Conservation (phyloP, 53 echinoderm and acorn worm species). For the Glandiceps talaboti region DNA sequence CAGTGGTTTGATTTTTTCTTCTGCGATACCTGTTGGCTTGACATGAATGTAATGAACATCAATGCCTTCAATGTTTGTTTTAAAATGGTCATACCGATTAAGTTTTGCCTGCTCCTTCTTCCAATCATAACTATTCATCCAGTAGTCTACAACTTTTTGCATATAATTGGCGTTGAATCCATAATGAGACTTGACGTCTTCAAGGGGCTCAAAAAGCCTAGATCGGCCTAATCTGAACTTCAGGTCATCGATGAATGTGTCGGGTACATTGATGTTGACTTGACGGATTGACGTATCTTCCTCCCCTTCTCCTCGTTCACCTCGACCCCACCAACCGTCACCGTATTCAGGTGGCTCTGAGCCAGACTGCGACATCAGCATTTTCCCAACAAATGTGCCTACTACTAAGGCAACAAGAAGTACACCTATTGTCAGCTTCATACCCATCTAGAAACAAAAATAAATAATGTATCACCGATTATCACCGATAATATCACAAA, state of each 20-base stretch:
- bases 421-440: too few relatives aligned
- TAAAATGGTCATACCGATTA: conserved; percentile 53
- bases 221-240: conserved; percentile 22
- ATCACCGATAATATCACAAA: too few relatives aligned
- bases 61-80: conserved; percentile 79
- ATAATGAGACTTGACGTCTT: conserved; percentile 47
- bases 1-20: conserved; percentile 59
- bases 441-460: too few relatives aligned
- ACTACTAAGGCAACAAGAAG: too few relatives aligned
- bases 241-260: conserved; percentile 34
- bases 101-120: conserved; percentile 41
- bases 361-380: too few relatives aligned
- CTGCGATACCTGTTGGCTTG: conserved; percentile 34
- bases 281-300: conserved; percentile 40
- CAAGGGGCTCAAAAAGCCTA: conserved; percentile 50
- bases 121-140: conserved; percentile 68
- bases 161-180: conserved; percentile 63
- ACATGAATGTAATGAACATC: conserved; percentile 70
- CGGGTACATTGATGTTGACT: conserved; percentile 32
- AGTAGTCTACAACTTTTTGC: conserved; percentile 56
- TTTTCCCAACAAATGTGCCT: too few relatives aligned
- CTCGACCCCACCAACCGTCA: conserved; percentile 83
- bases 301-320: conserved; percentile 20
- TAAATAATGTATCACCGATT: too few relatives aligned
- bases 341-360: conserved; percentile 53